Base-by-base conservation (phyloP, 2,113 vertebrate genomes). In the Triplophysa siluroides region DNA sequence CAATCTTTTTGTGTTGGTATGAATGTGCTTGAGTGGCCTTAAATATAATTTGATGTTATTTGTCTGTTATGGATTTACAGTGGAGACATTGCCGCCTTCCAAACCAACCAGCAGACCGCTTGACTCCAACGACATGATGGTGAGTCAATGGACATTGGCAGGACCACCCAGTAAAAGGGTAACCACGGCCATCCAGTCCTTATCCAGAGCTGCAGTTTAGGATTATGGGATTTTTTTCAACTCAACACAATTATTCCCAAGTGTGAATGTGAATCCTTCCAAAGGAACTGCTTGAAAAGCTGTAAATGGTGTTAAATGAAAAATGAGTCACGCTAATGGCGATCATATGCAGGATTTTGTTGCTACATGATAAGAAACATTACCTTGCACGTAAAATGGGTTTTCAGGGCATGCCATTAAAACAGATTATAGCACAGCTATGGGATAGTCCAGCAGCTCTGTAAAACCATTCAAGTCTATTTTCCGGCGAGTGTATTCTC, bases 51-150 rank as follows among this genome's bases (percentile, higher is more conserved):
- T 19, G 38, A 58, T 75, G 43, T 50, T 23, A 62, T 80, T 63
- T 70, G 61, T 78, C 73, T 68, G 62, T 71, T 71, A 63, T 64
- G 26, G 58, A 26, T 78, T 50, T 75, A 16, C 84, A 92, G 91
- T 60, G 9, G 88, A 89, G 60, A 89, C 89, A 29, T 11, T 86
- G 76, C 19, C 84, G 6, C 83, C 86, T 41, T 21, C 68, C 80
- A 91, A 85, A 33, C 89, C 90, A 0, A 91, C 92, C 1, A 87
- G 80, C 65, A 86, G 69, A 79, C 81, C 90, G 0, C 66, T 60
- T 0, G 84, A 90, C 47, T 9, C 73, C 84, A 85, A 68, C 18
- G 65, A 89, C 81, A 87, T 80, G 83, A 91, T 93, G 93, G 93
- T 93, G 80, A 89, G 89, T 78, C 74, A 12, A 23, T 70, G 71